These are phyloP conservation scores for Campylomormyrus numenius DNA, from an alignment of 2,113 vertebrate species.

Conservation along the genomic window DNA sequence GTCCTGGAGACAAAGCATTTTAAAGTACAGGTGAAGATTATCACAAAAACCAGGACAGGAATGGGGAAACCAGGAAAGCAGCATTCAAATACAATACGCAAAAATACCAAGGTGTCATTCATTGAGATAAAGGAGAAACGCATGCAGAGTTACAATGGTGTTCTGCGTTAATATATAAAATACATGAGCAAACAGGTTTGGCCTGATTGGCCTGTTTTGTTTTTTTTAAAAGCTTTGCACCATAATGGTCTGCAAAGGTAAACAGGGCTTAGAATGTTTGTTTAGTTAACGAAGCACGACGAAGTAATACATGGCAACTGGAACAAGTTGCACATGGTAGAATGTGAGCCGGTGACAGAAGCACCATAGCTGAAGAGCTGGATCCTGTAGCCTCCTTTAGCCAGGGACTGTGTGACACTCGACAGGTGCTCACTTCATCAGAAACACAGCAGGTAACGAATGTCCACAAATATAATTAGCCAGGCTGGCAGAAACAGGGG, in stretches of 20 bases:
- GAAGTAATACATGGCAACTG: not conserved
- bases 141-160: not conserved
- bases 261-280: not conserved
- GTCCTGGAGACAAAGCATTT: not conserved
- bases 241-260: not conserved
- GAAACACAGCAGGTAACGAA: not conserved
- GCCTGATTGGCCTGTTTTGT: not conserved
- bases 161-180: not conserved
- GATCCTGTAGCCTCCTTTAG: not conserved
- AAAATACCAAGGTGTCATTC: not conserved
- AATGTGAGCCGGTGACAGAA: not conserved
- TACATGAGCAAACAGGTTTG: not conserved
- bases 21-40: not conserved
- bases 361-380: not conserved
- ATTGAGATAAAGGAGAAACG: not conserved
- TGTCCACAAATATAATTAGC: not conserved
- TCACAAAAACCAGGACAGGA: not conserved
- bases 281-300: not conserved
- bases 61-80: not conserved
- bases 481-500: not conserved
- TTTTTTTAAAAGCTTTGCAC: not conserved
- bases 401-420: not conserved
- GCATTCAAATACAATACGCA: not conserved
- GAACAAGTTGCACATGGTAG: not conserved
- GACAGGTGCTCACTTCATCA: not conserved